Evolutionary conservation across 2,888 invertebrate genomes (phyloP), one percentile per base, ranked within the genome.

Genomic region (Morpho deidamia): DNA sequence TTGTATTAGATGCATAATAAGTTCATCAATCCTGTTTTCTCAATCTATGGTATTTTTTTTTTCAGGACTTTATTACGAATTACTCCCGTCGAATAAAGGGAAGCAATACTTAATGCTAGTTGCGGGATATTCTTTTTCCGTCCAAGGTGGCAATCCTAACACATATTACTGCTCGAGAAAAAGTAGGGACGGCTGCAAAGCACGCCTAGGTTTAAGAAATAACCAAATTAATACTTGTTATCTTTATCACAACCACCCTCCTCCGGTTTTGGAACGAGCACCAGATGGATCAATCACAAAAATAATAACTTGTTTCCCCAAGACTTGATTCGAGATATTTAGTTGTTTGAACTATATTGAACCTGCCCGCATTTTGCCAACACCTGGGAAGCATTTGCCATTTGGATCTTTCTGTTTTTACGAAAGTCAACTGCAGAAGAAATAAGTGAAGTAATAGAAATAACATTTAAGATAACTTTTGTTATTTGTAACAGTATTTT

Each of bases 111-210:
- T 72, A 3, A 66, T 76, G 2, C 41, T 73, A 11, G 60, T 71
- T 0, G 39, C 69, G 10, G 69, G 71, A 0, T 62, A 71, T 55
- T 72, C 71, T 7, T 76, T 70, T 52, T 72, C 73, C 1, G 56
- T 71, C 2, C 67, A 68, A 53, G 69, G 71, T 1, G 66, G 69
- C 2, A 69, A 62, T 42, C 59, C 60, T 8, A 56, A 51, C 7
- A 61, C 61, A 4, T 70, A 63, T 53, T 73, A 73, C 51, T 77
- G 77, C 50, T 74, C 77, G 2, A 71, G 61, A 35, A 73, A 72
- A 50, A 42, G 56, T 0, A 64, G 44, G 11, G 56, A 33, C 1
- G 65, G 64, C 0, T 76, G 77, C 51, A 62, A 61, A 41, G 71
- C 73, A 1, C 61, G 60, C 11, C 53, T 74, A 5, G 50, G 46